phyloP scores from a whole-genome alignment of 2,888 invertebrate genomes.

The Apamea monoglypha region DNA sequence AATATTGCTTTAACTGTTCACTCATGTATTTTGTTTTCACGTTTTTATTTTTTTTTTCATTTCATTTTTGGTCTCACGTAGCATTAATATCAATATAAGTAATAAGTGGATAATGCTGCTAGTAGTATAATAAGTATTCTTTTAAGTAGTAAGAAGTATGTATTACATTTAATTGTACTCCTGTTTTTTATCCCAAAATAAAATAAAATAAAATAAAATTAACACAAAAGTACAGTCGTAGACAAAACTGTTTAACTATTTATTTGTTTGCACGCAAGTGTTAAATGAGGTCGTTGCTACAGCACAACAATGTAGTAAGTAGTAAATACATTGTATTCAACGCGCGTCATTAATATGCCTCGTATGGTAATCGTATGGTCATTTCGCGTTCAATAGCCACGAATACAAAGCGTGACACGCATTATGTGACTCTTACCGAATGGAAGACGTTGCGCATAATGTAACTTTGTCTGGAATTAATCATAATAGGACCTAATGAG shows the following conservation, averaged over 20 bases:
- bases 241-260: slow-evolving; percentile 17
- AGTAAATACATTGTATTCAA: slow-evolving; percentile 45
- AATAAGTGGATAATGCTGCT: no score
- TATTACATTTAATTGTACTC: no score
- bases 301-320: slow-evolving; percentile 41
- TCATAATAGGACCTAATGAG: slow-evolving; percentile 13
- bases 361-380: slow-evolving; percentile 62
- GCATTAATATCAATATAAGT: no score
- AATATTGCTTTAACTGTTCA: not conserved
- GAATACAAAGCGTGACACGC: slow-evolving; percentile 47
- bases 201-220: no score
- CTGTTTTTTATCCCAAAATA: no score
- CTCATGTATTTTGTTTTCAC: no score
- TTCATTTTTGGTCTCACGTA: no score
- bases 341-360: slow-evolving; percentile 54
- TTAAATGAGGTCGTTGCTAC: slow-evolving; percentile 35
- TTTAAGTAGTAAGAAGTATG: no score
- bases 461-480: slow-evolving; percentile 4
- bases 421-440: slow-evolving; percentile 35
- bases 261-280: slow-evolving; percentile 22
- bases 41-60: no score
- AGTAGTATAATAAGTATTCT: no score
- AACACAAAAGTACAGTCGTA: slow-evolving; percentile 17
- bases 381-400: slow-evolving; percentile 58
- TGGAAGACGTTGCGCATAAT: slow-evolving; percentile 13